Evolutionary conservation across 2,888 invertebrate genomes (phyloP).

Genomic region (Agrilus biguttatus): DNA sequence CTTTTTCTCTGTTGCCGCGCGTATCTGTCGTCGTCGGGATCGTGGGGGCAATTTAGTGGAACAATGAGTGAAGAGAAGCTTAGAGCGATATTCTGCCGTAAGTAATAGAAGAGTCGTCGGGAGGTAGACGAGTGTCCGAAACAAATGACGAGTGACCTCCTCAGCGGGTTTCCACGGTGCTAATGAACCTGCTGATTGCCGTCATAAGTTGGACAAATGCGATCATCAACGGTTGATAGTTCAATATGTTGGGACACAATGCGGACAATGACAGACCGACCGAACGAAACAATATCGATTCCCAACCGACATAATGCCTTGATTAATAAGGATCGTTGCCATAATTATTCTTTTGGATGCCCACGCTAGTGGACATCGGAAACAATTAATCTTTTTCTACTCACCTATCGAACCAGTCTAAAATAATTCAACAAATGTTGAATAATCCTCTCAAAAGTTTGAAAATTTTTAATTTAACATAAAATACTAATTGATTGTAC

Average conservation of each 20-base stretch:
- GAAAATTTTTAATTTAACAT: too few species aligned
- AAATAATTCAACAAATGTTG: too few species aligned
- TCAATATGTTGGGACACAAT: conserved; percentile 28
- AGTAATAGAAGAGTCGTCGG: not conserved
- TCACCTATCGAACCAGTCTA: too few species aligned
- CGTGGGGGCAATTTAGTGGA: too few species aligned
- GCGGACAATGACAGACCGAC: conserved; percentile 18
- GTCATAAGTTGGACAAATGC: conserved; percentile 24
- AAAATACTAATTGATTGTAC: too few species aligned
- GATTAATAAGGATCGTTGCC: conserved; percentile 21
- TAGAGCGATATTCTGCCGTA: too few species aligned
- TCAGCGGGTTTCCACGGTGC: conserved; percentile 21
- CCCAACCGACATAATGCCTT: conserved; percentile 17
- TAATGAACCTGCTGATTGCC: conserved; percentile 27
- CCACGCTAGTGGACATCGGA: too few species aligned
- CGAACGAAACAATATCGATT: conserved; percentile 21
- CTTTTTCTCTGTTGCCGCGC: too few species aligned
- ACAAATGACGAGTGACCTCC: conserved; percentile 30
- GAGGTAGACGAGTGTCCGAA: conserved; percentile 22
- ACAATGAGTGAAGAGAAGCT: too few species aligned
- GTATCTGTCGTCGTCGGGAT: too few species aligned
- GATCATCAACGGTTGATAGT: conserved; percentile 28
- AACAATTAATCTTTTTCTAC: too few species aligned
- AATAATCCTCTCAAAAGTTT: too few species aligned
- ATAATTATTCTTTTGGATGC: not conserved